Evolutionary conservation across 2,888 invertebrate genomes (phyloP).

Genomic region (Ectemnius cavifrons): DNA sequence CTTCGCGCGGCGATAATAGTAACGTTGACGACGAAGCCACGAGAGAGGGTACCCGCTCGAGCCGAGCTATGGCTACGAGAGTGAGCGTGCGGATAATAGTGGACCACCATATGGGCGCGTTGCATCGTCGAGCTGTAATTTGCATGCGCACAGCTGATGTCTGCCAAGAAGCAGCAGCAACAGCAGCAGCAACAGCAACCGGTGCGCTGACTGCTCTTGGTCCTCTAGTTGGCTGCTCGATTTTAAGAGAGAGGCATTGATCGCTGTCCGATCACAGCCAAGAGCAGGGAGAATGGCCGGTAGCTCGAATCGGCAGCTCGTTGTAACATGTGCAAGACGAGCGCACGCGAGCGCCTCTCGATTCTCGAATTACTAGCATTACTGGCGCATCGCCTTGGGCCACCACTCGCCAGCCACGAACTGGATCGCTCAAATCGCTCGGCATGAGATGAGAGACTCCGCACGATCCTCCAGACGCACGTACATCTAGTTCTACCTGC

Average conservation of each 20-base stretch:
- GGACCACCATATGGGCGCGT: constrained; percentile 63
- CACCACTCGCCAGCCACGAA: constrained; percentile 45
- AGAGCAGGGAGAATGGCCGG: constrained; percentile 39
- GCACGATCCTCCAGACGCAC: constrained; percentile 20
- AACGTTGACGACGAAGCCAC: constrained; percentile 33
- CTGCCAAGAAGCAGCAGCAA: constrained; percentile 22
- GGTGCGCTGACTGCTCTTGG: constrained; percentile 12
- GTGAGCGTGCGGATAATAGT: constrained; percentile 65
- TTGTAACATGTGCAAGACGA: constrained; percentile 65
- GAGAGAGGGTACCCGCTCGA: constrained; percentile 10
- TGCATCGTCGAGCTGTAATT: constrained; percentile 62
- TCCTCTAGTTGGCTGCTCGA: constrained; percentile 41
- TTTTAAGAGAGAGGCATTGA: constrained; percentile 34
- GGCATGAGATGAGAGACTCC: constrained; percentile 28
- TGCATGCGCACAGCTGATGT: constrained; percentile 67
- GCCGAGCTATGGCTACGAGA: constrained; percentile 1
- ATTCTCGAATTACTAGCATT: constrained; percentile 64
- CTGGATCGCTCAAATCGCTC: constrained; percentile 30
- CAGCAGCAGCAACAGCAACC: too few species aligned
- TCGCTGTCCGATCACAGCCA: constrained; percentile 12
- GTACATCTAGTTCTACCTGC: too few species aligned
- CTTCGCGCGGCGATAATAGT: constrained; percentile 20
- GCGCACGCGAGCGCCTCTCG: constrained; percentile 60
- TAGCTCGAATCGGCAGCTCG: constrained; percentile 61
- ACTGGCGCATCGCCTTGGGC: constrained; percentile 48